phyloP scores from a whole-genome alignment of 2,888 invertebrate species.

The Phengaris arion region DNA sequence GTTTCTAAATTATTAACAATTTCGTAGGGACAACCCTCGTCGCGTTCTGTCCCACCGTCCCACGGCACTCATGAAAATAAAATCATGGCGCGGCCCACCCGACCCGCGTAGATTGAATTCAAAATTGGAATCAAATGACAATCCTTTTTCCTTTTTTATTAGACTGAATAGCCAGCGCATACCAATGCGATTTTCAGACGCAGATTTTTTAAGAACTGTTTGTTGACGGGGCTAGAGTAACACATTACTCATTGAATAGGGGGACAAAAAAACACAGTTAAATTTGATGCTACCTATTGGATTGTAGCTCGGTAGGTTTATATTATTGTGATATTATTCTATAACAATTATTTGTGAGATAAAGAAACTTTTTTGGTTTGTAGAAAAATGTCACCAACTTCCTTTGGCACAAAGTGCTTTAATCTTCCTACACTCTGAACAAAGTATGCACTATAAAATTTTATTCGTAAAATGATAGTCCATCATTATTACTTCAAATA shows the following conservation, averaged over 20 bases:
- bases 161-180: conserved; percentile 61
- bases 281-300: neutral
- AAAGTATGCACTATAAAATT: conserved; percentile 1
- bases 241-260: neutral
- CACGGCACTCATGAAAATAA: conserved; percentile 76
- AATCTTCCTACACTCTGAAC: conserved; percentile 5
- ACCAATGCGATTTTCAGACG: conserved; percentile 44
- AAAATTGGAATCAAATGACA: conserved; percentile 77
- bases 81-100: conserved; percentile 63
- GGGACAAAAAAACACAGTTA: neutral
- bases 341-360: no score
- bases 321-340: no score
- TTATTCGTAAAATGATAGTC: conserved; percentile 1
- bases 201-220: neutral
- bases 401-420: neutral
- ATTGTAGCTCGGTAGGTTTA: no score
- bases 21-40: conserved; percentile 53
- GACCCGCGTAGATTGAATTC: conserved; percentile 74
- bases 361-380: neutral
- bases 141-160: conserved; percentile 72
- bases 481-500: conserved; percentile 20
- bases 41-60: conserved; percentile 59
- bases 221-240: neutral
- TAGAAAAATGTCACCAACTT: neutral
- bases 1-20: conserved; percentile 55